Base-by-base conservation (phyloP, 37 sponge, comb jelly and placozoan species). In the Tethya wilhelma region DNA sequence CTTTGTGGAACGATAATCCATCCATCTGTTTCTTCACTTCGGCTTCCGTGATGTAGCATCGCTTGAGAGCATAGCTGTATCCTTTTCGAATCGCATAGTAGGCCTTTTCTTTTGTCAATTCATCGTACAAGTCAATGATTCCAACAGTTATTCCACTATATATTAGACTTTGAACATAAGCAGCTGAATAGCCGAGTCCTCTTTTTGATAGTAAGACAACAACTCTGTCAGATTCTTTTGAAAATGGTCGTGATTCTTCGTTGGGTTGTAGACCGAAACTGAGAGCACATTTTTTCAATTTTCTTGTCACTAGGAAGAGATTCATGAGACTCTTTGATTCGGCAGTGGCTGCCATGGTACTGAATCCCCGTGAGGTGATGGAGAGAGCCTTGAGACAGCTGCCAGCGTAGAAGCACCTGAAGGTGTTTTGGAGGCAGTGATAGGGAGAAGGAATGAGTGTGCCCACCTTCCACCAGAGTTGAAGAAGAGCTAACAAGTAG, bases 261-360 rank as follows among this genome's bases (percentile, higher is more conserved):
- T 64, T 56, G 23, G 37, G 4, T 11, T 60, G 12, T 7, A 64
- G 14, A 44, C 80, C 80, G 39, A 65, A 66, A 6, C 12, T 56
- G 14, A 78, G 64, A 58, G 80, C 80, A 1, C 56, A 20, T 14
- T 74, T 79, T 44, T 79, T 79, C n/a, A 73, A 38, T 22, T 64
- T 63, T 38, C 80, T 62, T 33, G 87, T 56, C 67, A 69, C 56
- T 12, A 86, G 74, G 56, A 86, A 86, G 12, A 86, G 44, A 4
- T 59, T 67, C 87, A 86, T 86, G 34, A 86, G 74, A 23, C 87
- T 58, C 56, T 86, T 86, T 3, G 87, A 44, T 59, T 86, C 80
- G 2, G 87, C 68, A 26, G 80, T 67, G 59, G 64, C 38, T 2
- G 58, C 73, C 22, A 86, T 26, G 14, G 32, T 25, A 11, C 68